A percentile compares a stretch with the other conserved stretches of the same genome.
Conservation (phyloP, 2,888 invertebrate genomes). For the Ennomos fuscantarius region DNA sequence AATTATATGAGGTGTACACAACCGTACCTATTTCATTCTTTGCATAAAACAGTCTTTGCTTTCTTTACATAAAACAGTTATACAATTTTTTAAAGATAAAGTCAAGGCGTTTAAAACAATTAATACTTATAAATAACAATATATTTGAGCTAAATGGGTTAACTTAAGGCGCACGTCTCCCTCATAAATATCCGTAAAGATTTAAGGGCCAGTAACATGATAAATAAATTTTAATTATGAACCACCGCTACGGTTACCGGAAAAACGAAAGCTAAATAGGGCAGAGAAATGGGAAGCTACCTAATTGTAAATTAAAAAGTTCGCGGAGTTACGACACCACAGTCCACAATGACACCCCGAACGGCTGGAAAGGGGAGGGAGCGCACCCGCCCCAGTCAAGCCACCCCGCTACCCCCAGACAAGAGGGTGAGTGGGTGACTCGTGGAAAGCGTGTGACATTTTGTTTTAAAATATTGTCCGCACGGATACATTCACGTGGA, state of each 20-base stretch:
- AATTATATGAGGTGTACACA: no score
- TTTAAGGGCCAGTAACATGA: slow-evolving; percentile 68
- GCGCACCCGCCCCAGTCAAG: slow-evolving; percentile 36
- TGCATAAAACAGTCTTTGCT: no score
- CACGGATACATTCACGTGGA: slow-evolving; percentile 82
- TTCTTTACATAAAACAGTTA: no score
- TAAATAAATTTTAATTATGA: slow-evolving; percentile 83
- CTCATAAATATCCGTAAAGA: slow-evolving; percentile 56
- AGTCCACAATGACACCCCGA: slow-evolving; percentile 83
- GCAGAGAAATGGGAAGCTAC: slow-evolving; percentile 85
- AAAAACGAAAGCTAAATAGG: slow-evolving; percentile 85
- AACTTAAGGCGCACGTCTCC: slow-evolving; percentile 37
- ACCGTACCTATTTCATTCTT: no score
- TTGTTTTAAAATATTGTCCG: slow-evolving; percentile 85
- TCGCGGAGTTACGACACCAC: slow-evolving; percentile 85
- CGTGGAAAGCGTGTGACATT: slow-evolving; percentile 85
- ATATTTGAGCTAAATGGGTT: slow-evolving; percentile 24
- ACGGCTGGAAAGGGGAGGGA: slow-evolving; percentile 54
- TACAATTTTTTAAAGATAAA: no score
- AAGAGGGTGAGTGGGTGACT: slow-evolving; percentile 64
- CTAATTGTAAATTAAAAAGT: slow-evolving; percentile 86
- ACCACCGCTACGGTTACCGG: slow-evolving; percentile 72
- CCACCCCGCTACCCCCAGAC: slow-evolving; percentile 39
- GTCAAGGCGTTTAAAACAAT: no score
- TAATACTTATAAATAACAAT: not conserved